Conservation (phyloP, 1,140 invertebrate genomes). For the Oryzaephilus surinamensis region DNA sequence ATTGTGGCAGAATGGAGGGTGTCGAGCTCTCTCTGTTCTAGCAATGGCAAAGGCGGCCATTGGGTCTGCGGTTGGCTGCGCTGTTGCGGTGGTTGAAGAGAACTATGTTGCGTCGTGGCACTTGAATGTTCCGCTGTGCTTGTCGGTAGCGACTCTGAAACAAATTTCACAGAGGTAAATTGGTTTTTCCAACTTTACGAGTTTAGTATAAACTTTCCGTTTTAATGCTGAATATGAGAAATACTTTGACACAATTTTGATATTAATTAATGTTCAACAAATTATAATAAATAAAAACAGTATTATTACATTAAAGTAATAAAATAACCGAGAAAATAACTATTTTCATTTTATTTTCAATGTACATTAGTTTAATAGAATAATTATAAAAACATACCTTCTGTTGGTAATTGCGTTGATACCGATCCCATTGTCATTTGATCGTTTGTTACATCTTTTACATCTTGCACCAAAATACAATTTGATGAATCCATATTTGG, state of each 20-base stretch:
- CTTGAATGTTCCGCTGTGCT: constrained; percentile 56
- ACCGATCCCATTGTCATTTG: constrained; percentile 60
- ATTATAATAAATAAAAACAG: too few relatives aligned
- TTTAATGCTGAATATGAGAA: too few relatives aligned
- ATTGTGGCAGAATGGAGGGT: constrained; percentile 70
- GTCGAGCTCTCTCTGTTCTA: constrained; percentile 71
- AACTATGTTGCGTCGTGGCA: constrained; percentile 37
- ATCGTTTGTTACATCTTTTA: constrained; percentile 76
- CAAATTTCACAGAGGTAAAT: too few relatives aligned
- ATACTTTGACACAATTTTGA: too few relatives aligned
- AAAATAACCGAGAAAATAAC: too few relatives aligned
- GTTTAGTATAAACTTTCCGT: too few relatives aligned
- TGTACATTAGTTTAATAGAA: background rate
- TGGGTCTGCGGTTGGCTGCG: constrained; percentile 54
- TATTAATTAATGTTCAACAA: too few relatives aligned
- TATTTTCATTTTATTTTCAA: background rate
- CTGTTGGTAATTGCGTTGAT: constrained; percentile 61
- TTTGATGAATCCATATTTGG: constrained; percentile 71
- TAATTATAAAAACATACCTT: constrained; percentile 43
- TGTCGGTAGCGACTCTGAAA: constrained; percentile 54
- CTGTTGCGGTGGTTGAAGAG: constrained; percentile 40
- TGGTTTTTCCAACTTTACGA: too few relatives aligned
- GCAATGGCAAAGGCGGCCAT: constrained; percentile 64
- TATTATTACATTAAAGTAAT: too few relatives aligned
- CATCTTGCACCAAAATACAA: constrained; percentile 81